Evolutionary conservation across 2,888 invertebrate genomes (phyloP).

Genomic region (Phalera bucephala): DNA sequence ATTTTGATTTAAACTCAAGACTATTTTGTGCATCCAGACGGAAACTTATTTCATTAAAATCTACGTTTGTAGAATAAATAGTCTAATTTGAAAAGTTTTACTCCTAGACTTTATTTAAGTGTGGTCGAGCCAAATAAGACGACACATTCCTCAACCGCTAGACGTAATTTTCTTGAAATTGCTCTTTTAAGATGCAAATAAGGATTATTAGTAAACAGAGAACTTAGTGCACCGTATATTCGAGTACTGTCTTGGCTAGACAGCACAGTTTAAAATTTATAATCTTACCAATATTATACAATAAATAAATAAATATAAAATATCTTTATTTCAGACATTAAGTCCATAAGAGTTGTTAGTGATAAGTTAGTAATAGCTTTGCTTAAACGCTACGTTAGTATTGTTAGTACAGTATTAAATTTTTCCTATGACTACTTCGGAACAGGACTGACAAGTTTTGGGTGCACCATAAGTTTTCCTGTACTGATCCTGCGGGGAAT

Average conservation of each 20-base stretch:
- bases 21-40: constrained; percentile 28
- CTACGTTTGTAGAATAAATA: constrained; percentile 31
- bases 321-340: no score
- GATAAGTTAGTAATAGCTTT: no score
- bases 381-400: no score
- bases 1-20: constrained; percentile 29
- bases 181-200: constrained; percentile 42
- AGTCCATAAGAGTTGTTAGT: no score
- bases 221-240: constrained; percentile 2
- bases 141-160: constrained; percentile 25
- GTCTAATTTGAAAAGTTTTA: constrained; percentile 32
- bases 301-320: no score
- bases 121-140: constrained; percentile 24
- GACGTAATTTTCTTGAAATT: constrained; percentile 36
- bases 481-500: no score
- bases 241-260: background rate
- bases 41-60: constrained; percentile 38
- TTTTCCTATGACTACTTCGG: no score
- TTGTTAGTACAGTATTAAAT: no score
- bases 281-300: no score
- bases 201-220: constrained; percentile 20
- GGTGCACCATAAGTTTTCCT: no score
- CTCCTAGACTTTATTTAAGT: constrained; percentile 10
- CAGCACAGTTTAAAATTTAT: background rate
- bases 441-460: no score